These are phyloP conservation scores for Merodon equestris DNA, from an alignment of 2,888 invertebrate species.

Conservation along the genomic window DNA sequence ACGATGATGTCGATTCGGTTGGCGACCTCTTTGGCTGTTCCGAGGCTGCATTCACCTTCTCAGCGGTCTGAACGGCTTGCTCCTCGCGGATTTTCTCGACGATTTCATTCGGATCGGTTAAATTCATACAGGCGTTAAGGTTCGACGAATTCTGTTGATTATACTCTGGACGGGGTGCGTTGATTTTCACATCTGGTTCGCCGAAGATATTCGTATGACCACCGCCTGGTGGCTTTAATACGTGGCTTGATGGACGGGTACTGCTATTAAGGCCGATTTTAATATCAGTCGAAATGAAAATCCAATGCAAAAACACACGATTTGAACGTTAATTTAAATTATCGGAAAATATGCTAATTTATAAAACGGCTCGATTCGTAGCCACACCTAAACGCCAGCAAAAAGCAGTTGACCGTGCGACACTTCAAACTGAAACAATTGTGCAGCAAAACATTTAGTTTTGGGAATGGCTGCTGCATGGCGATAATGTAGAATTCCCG, in stretches of 20 bases:
- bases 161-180: constrained; percentile 80
- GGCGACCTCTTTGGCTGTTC: constrained; percentile 45
- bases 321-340: constrained; percentile 49
- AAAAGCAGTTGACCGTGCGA: constrained; percentile 31
- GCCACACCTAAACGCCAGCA: constrained; percentile 52
- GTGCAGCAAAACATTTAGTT: too few relatives aligned
- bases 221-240: constrained; percentile 85
- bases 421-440: constrained; percentile 42
- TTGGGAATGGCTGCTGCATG: too few relatives aligned
- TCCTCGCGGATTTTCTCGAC: constrained; percentile 76
- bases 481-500: too few relatives aligned
- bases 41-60: constrained; percentile 47
- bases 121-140: constrained; percentile 79
- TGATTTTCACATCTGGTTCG: constrained; percentile 80
- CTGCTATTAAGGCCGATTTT: constrained; percentile 81
- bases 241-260: constrained; percentile 81
- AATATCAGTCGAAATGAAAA: constrained; percentile 79
- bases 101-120: too few relatives aligned
- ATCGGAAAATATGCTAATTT: constrained; percentile 44
- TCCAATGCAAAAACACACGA: too few relatives aligned
- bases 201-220: constrained; percentile 85
- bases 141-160: constrained; percentile 79
- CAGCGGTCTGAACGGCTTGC: constrained; percentile 62
- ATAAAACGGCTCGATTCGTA: constrained; percentile 53
- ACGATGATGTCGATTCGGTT: constrained; percentile 58